phyloP scores from a whole-genome alignment of 2,888 invertebrate genomes.

The Parnassius orleans region DNA sequence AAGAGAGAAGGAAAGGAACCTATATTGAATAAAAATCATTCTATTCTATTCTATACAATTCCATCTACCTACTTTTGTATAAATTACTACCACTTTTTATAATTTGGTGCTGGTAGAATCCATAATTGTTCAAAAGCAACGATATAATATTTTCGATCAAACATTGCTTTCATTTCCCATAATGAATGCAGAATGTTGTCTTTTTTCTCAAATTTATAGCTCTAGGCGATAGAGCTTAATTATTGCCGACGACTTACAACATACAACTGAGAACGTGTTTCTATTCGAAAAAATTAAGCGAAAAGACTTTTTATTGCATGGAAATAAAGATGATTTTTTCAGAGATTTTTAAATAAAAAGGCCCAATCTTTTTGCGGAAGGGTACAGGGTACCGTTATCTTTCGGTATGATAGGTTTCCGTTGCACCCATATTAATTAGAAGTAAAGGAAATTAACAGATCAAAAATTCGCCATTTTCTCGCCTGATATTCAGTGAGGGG shows the following conservation, averaged over 20 bases:
- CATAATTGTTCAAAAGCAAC: too few species aligned
- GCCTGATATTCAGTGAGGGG: constrained; percentile 12
- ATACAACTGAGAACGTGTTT: neutral
- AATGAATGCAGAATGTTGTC: neutral
- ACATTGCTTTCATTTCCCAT: neutral
- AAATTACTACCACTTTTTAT: too few species aligned
- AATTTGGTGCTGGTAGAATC: too few species aligned
- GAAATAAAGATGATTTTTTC: constrained; percentile 4
- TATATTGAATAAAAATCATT: too few species aligned
- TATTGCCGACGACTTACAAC: constrained; percentile 2
- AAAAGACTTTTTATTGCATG: neutral
- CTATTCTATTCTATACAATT: too few species aligned
- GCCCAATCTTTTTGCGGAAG: constrained; percentile 1
- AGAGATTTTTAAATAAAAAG: neutral
- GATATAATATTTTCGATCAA: neutral
- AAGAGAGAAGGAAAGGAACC: too few species aligned
- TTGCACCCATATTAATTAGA: constrained; percentile 30
- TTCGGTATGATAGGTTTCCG: constrained; percentile 28
- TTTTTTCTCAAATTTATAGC: constrained; percentile 30
- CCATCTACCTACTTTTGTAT: too few species aligned
- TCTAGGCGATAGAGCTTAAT: constrained; percentile 21
- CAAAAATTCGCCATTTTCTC: constrained; percentile 21
- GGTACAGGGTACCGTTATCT: constrained; percentile 29
- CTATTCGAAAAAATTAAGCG: neutral
- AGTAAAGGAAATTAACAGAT: constrained; percentile 31